Evolutionary conservation across 2,113 vertebrate genomes (phyloP).

Genomic region (Heterocephalus glaber): DNA sequence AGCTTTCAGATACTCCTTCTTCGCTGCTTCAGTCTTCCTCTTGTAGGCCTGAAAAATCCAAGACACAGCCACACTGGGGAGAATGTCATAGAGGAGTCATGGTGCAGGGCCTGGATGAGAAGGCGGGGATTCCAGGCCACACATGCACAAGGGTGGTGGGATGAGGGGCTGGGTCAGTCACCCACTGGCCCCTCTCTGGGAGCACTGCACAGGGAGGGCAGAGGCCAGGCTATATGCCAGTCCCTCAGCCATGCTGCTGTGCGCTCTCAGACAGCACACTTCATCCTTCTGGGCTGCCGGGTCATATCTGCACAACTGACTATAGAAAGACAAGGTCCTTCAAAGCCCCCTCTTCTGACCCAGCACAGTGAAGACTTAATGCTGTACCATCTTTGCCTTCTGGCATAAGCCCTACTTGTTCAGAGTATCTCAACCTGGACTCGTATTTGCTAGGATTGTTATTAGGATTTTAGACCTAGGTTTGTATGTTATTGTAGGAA

Average conservation of each 20-base stretch:
- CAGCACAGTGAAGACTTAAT: not conserved
- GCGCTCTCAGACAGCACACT: not conserved
- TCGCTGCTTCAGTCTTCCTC: conserved; percentile 99
- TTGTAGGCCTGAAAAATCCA: conserved; percentile 94
- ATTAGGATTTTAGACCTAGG: not conserved
- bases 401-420: not conserved
- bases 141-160: not conserved
- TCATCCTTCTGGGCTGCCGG: not conserved
- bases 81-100: not conserved
- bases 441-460: not conserved
- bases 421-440: not conserved
- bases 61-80: not conserved
- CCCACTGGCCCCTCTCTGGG: not conserved
- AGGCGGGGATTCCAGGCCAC: not conserved
- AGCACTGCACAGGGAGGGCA: not conserved
- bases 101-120: not conserved
- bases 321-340: not conserved
- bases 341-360: not conserved
- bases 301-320: not conserved
- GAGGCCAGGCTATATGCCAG: not conserved
- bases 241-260: not conserved
- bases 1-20: conserved; percentile 99
- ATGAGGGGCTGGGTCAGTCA: not conserved
- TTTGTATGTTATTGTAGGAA: not conserved
- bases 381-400: not conserved